These are phyloP conservation scores for Micropoecilia bifurca DNA, from an alignment of 2,797 vertebrate genomes.

Conservation along the genomic window DNA sequence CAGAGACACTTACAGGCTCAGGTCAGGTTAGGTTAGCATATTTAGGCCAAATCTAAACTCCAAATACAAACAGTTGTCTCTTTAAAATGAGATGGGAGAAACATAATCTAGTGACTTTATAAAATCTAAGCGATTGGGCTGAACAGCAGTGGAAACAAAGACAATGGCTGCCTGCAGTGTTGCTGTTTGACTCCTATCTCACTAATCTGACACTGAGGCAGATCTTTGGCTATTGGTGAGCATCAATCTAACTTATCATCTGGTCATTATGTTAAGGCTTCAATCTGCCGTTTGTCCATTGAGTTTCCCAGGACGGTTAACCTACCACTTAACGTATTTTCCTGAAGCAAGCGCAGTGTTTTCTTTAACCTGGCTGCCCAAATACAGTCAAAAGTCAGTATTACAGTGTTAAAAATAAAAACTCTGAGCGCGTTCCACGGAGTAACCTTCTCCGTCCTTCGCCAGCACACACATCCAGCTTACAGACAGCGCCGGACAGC, in stretches of 20 bases:
- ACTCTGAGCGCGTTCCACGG: neutral
- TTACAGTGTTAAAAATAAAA: neutral
- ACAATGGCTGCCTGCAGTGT: neutral
- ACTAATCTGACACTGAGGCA: neutral
- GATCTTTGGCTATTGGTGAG: neutral
- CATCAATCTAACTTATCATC: neutral
- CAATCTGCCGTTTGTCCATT: too few relatives aligned
- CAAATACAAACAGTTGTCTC: neutral
- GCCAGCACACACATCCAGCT: conserved; percentile 92
- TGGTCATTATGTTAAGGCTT: neutral
- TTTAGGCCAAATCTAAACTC: too few relatives aligned
- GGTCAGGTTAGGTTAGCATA: too few relatives aligned
- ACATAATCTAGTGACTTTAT: neutral
- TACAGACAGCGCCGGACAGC: conserved; percentile 76
- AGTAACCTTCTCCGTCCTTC: conserved; percentile 4
- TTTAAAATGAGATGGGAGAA: neutral
- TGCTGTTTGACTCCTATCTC: neutral
- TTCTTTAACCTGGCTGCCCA: neutral
- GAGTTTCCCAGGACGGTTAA: too few relatives aligned
- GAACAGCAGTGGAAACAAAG: neutral
- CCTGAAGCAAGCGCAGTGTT: neutral
- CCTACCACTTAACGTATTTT: neutral
- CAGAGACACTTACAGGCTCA: too few relatives aligned
- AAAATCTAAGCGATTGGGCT: neutral
- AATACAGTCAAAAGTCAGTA: neutral